Evolutionary conservation across 2,888 invertebrate genomes (phyloP).

Genomic region (Andrena chrysosceles): DNA sequence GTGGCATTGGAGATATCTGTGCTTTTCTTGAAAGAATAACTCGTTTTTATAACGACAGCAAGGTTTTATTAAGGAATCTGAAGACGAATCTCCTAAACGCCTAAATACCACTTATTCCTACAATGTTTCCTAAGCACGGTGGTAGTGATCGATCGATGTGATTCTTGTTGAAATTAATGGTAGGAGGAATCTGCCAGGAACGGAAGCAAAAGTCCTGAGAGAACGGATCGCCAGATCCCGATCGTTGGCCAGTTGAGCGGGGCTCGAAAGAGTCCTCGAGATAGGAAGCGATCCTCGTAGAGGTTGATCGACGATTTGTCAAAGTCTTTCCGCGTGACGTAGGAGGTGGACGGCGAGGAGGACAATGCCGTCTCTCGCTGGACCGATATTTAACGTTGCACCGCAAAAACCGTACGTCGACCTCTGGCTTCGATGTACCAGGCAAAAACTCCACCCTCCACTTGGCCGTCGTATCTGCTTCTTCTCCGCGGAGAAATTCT

Average conservation of each 20-base stretch:
- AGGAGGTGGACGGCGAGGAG: conserved; percentile 50
- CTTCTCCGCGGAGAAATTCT: not conserved
- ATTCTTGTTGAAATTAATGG: conserved; percentile 43
- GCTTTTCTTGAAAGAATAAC: too few species aligned
- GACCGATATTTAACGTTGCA: conserved; percentile 57
- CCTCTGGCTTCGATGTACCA: not conserved
- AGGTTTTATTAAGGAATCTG: too few species aligned
- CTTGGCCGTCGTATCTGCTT: conserved; percentile 1
- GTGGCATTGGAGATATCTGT: too few species aligned
- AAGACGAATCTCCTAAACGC: too few species aligned
- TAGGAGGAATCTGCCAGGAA: conserved; percentile 34
- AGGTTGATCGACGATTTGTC: conserved; percentile 82
- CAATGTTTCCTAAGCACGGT: not conserved
- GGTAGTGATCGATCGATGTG: conserved; percentile 17
- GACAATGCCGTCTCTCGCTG: conserved; percentile 53
- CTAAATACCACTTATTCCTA: not conserved
- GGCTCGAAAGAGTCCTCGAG: conserved; percentile 60
- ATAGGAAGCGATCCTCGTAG: conserved; percentile 67
- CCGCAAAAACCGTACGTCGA: conserved; percentile 50
- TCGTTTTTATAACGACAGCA: too few species aligned
- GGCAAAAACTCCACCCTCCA: conserved; percentile 26
- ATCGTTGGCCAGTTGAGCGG: conserved; percentile 65
- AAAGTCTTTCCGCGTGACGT: conserved; percentile 77
- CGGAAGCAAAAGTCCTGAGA: conserved; percentile 36
- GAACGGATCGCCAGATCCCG: conserved; percentile 53